These are phyloP conservation scores for Lepidurus couesii DNA, from an alignment of 1,140 invertebrate genomes.

Conservation along the genomic window DNA sequence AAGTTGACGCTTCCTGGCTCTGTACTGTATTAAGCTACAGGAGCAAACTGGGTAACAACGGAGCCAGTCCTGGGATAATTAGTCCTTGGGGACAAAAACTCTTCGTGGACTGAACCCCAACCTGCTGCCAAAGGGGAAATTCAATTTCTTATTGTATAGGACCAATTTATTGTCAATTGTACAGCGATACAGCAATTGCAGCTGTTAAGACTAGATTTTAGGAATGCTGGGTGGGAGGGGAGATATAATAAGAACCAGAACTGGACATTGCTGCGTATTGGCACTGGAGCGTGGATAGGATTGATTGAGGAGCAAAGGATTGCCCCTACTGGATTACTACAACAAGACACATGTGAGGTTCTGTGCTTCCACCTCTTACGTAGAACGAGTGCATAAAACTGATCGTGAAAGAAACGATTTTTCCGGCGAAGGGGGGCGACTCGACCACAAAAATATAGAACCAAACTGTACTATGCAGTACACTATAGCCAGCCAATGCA, in stretches of 20 bases:
- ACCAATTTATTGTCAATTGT: neutral
- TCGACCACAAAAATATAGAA: neutral
- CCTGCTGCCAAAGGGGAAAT: neutral
- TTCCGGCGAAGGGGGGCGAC: neutral
- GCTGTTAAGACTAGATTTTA: neutral
- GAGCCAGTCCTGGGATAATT: neutral
- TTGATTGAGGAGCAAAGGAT: neutral
- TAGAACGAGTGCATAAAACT: neutral
- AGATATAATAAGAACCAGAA: neutral
- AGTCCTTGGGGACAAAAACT: slow-evolving; percentile 17
- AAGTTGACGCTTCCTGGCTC: neutral
- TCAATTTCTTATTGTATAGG: neutral
- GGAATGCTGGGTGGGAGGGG: neutral
- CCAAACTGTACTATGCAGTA: neutral
- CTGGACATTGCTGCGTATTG: neutral
- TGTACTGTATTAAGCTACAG: neutral
- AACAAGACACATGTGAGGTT: neutral
- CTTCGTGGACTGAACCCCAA: neutral
- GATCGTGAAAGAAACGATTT: neutral
- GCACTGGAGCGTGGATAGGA: neutral
- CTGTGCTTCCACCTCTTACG: neutral
- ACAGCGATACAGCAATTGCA: neutral
- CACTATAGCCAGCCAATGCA: neutral
- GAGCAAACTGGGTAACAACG: slow-evolving; percentile 1
- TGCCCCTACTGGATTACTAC: neutral